phyloP scores from a whole-genome alignment of 1,140 invertebrate species.

The Rhopalosiphum maidis region DNA sequence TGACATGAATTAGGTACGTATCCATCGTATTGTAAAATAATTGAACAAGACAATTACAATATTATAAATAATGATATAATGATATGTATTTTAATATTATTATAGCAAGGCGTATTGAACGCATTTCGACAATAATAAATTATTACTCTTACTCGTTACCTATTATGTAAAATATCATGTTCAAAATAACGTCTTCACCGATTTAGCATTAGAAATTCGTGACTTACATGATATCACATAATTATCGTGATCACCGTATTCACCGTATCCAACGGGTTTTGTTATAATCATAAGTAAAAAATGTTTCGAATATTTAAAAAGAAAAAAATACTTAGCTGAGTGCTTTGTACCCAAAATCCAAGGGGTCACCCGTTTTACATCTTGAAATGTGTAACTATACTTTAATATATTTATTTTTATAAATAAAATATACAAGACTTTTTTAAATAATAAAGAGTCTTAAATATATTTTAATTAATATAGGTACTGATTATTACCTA shows the following conservation, averaged over 20 bases:
- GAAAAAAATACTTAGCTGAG: too few species aligned
- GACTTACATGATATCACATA: neutral
- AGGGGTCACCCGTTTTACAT: too few species aligned
- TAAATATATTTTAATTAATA: too few species aligned
- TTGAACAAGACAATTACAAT: neutral
- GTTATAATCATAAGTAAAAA: neutral
- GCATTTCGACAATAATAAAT: neutral
- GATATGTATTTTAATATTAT: too few species aligned
- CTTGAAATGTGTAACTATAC: too few species aligned
- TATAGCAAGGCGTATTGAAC: too few species aligned
- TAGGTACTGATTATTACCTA: too few species aligned
- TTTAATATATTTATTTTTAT: too few species aligned
- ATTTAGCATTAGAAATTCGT: neutral
- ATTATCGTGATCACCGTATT: neutral
- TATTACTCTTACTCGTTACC: neutral
- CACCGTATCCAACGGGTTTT: neutral
- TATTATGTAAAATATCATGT: neutral
- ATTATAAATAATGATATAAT: neutral
- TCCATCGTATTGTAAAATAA: neutral
- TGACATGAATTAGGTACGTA: neutral
- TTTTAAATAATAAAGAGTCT: too few species aligned
- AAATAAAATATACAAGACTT: too few species aligned
- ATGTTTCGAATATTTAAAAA: too few species aligned
- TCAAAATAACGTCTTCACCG: neutral
- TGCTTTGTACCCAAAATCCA: too few species aligned